Percentiles rank a stretch among this genome's conserved stretches.
These are phyloP conservation scores for Labeo calbasu DNA, from an alignment of 2,797 vertebrate species.

Conservation along the genomic window DNA sequence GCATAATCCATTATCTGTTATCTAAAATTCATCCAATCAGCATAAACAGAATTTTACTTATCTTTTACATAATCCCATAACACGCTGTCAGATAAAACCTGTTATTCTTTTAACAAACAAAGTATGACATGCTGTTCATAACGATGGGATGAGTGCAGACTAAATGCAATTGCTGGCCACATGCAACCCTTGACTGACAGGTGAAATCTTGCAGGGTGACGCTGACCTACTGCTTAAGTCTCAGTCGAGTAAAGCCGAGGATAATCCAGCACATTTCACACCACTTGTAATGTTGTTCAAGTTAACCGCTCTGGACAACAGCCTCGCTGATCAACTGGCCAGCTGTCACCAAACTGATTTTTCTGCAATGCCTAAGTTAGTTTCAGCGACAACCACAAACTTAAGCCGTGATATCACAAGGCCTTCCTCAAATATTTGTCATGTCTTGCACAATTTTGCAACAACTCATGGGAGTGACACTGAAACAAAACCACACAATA, in stretches of 20 bases:
- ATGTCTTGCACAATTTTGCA: slow-evolving; percentile 8
- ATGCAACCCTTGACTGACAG: slow-evolving; percentile 16
- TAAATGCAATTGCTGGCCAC: neutral
- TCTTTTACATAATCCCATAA: slow-evolving; percentile 33
- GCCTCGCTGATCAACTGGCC: neutral
- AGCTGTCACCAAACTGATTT: slow-evolving; percentile 26
- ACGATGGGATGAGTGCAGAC: neutral
- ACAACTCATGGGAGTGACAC: neutral
- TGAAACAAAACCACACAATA: slow-evolving; percentile 5
- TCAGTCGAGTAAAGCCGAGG: slow-evolving; percentile 1
- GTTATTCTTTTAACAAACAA: neutral
- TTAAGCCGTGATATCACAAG: slow-evolving; percentile 11
- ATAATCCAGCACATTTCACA: slow-evolving; percentile 38
- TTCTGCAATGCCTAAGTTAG: neutral
- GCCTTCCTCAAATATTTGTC: slow-evolving; percentile 12
- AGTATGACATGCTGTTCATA: slow-evolving; percentile 8
- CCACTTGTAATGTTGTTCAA: slow-evolving; percentile 27
- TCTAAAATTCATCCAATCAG: slow-evolving; percentile 35
- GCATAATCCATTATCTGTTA: slow-evolving; percentile 24
- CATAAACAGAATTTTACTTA: slow-evolving; percentile 11
- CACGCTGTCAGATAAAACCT: neutral
- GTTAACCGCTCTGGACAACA: neutral
- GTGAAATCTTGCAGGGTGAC: neutral
- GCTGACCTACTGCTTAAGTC: slow-evolving; percentile 14
- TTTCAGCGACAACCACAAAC: slow-evolving; percentile 11